Base-by-base conservation (phyloP, 2,888 invertebrate genomes). In the Seladonia tumulorum region DNA sequence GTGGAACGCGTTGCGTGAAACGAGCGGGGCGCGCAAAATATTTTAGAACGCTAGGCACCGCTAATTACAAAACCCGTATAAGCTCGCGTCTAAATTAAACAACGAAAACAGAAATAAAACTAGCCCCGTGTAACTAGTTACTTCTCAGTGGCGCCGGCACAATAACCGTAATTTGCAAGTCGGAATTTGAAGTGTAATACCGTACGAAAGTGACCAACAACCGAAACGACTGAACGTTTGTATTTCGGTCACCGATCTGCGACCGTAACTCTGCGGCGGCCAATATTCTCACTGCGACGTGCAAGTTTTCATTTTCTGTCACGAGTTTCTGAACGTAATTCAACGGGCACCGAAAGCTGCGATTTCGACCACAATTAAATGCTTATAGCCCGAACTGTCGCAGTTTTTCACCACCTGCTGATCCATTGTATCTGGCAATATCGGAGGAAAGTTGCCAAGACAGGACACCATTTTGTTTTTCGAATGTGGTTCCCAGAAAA, bases 191-290 rank as follows among this genome's bases (percentile, higher is more conserved):
- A 68, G 35, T 68, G 68, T 22, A 68, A 68, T 68, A 68, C 39
- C 68, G 68, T 68, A 35, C 35, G 68, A 68, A 68, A 68, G 68
- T 39, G 68, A 39, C 39, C 68, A 39, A 68, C 39, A 68, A 68
- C 68, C 68, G 68, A 68, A 68, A 68, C 68, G 68, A 68, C 63
- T 63, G 63, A 63, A 63, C 63, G 68, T 68, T 68, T 35, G 68
- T 68, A 63, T 68, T 68, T 68, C 39, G 68, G 39, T 68, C 68
- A 68, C 39, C 29, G 39, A 68, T 68, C 68, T 39, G 29, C 39
- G 68, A 68, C 68, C 68, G 68, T 68, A 63, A 63, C 63, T 63
- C 63, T 63, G 63, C 63, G 63, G 63, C 63, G 29, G 63, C 63
- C 63, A 63, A 63, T 63, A 63, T 63, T 63, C 63, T 63, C 63